Base-by-base conservation (phyloP, 2,113 vertebrate genomes). In the Poeciliopsis retropinna region DNA sequence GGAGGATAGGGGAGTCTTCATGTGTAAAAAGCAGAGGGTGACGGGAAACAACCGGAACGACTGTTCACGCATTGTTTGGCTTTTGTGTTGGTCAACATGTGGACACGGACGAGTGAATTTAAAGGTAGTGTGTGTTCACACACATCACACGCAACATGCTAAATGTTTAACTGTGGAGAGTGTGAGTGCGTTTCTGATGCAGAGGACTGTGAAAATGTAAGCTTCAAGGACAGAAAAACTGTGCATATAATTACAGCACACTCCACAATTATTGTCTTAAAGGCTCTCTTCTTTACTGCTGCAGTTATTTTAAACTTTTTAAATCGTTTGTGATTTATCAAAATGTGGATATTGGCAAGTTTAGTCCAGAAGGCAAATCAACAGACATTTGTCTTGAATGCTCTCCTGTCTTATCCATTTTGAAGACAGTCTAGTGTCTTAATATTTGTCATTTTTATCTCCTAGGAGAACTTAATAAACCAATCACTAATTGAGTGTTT, bases 1-100 rank as follows among this genome's bases (percentile, higher is more conserved):
- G 80, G 85, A 76, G 73, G 11, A 4, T 8, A 76, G 73, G 80
- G 85, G 61, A 78, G 72, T 73, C 78, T 76, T 75, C 69, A 60
- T 80, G 75, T 81, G 17, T 65, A 68, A 66, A 66, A 47, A 84
- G 79, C 71, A 60, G 70, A 62, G 67, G 78, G 51, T 60, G 64
- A 47, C 11, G 72, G 47, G 76, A 37, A 79, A 76, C 73, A 79
- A 6, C 51, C 25, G 10, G 22, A 54, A 54, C 1, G 7, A 82
- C 80, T 86, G 75, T 88, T 85, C 51, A 11, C 34, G 6, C 31
- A 84, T 70, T 83, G 87, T 80, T 87, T 27, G 60, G 78, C 76
- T 90, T 83, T 87, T 82, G 86, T 85, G 73, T 31, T 81, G 27
- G 67, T 78, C 61, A 68, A 74, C 73, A 64, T 75, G 61, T 28